Conservation (phyloP, 2,888 invertebrate genomes). For the Trissonchulus latispiculum region DNA sequence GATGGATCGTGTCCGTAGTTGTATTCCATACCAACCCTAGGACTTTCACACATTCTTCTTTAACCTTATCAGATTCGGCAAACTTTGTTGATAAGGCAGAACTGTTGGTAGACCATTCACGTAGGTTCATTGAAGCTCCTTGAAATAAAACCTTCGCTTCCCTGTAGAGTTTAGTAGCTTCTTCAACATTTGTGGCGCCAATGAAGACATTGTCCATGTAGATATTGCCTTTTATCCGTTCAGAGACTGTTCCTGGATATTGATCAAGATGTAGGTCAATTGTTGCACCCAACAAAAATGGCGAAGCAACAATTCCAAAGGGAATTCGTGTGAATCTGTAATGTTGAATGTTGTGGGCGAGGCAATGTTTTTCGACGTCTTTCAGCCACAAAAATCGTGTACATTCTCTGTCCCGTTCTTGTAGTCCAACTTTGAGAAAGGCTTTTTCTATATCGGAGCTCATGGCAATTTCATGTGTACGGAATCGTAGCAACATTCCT, state of each 20-base stretch:
- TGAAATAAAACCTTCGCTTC: conserved; percentile 3
- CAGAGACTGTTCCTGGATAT: background rate
- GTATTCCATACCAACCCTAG: conserved; percentile 17
- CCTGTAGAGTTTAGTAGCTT: background rate
- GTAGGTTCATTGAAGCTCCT: conserved; percentile 15
- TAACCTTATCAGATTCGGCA: background rate
- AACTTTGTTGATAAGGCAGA: background rate
- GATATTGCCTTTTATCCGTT: background rate
- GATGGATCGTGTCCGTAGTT: background rate
- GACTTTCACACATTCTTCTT: background rate
- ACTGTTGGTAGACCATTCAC: conserved; percentile 16
- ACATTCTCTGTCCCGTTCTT: background rate
- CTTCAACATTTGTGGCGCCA: background rate
- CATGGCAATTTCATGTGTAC: background rate
- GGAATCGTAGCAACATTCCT: conserved; percentile 12
- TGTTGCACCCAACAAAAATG: conserved; percentile 13
- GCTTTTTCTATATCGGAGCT: conserved; percentile 17
- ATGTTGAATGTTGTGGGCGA: background rate
- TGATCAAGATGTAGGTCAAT: background rate
- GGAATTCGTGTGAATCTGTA: conserved; percentile 16
- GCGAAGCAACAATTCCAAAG: conserved; percentile 9
- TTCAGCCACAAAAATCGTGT: conserved; percentile 17
- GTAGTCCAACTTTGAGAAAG: conserved; percentile 8
- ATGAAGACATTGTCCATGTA: conserved; percentile 18
- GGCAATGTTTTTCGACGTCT: background rate